phyloP scores from a whole-genome alignment of 1,140 invertebrate genomes.

The Zaprionus vittiger region DNA sequence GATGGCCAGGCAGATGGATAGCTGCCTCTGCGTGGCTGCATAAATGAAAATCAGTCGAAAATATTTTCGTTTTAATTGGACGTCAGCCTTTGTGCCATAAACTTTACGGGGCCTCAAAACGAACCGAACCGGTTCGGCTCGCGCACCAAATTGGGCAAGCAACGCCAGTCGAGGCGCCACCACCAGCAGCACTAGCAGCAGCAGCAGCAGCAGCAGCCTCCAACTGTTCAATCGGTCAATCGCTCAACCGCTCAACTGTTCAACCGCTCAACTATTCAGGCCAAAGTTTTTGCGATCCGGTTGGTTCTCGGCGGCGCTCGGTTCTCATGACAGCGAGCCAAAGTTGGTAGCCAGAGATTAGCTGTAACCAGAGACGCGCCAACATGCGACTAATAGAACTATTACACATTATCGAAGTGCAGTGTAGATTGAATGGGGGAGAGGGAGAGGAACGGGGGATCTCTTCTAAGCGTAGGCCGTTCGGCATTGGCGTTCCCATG shows the following conservation, averaged over 20 bases:
- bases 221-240: conserved; percentile 23
- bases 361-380: conserved; percentile 71
- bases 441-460: neutral
- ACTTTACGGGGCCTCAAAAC: conserved; percentile 30
- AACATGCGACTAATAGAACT: conserved; percentile 79
- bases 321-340: conserved; percentile 66
- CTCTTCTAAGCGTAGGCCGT: conserved; percentile 57
- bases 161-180: conserved; percentile 65
- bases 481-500: conserved; percentile 56
- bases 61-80: conserved; percentile 80
- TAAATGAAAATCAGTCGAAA: conserved; percentile 47
- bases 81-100: conserved; percentile 56
- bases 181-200: conserved; percentile 14
- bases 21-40: neutral
- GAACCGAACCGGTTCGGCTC: conserved; percentile 60
- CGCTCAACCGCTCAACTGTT: conserved; percentile 26
- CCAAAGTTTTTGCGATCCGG: conserved; percentile 59
- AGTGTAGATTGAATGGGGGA: neutral
- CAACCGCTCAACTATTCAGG: conserved; percentile 70
- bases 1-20: conserved; percentile 5
- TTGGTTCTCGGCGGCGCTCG: conserved; percentile 56
- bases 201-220: neutral
- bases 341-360: conserved; percentile 80
- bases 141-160: conserved; percentile 72
- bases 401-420: conserved; percentile 75